A percentile compares a stretch with the other conserved stretches of the same genome.
These are phyloP conservation scores for Himalopsyche japonica DNA, from an alignment of 2,888 invertebrate genomes.

Conservation along the genomic window DNA sequence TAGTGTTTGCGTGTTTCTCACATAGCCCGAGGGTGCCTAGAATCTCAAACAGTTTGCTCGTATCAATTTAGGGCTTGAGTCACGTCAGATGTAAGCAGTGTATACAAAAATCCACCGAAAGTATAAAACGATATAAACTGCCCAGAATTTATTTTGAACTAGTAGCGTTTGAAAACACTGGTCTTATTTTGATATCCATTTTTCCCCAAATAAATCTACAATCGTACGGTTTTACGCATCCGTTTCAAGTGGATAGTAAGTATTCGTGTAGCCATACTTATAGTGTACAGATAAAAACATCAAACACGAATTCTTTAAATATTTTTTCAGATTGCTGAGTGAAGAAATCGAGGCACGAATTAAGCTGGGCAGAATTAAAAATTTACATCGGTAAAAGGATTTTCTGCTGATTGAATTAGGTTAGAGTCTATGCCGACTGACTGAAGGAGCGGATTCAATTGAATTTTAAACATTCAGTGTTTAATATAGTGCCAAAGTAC, in stretches of 20 bases:
- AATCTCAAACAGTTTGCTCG: neutral
- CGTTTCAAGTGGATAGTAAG: neutral
- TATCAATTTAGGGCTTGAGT: neutral
- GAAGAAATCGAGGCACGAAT: neutral
- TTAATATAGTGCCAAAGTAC: too few relatives aligned
- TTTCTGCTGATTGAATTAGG: too few relatives aligned
- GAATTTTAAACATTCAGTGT: too few relatives aligned
- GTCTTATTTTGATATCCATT: too few relatives aligned
- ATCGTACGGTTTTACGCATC: neutral
- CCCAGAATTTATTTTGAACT: too few relatives aligned
- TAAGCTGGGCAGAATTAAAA: neutral
- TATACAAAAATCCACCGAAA: too few relatives aligned
- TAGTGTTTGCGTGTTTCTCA: neutral
- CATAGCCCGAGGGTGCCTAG: neutral
- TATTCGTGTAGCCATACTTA: neutral
- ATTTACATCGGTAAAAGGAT: neutral
- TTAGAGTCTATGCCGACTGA: too few relatives aligned
- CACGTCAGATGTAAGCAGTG: neutral
- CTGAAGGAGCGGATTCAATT: too few relatives aligned
- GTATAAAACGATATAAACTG: too few relatives aligned
- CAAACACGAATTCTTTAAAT: neutral
- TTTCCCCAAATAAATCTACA: neutral
- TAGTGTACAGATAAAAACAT: neutral
- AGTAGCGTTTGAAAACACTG: too few relatives aligned
- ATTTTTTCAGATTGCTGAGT: neutral